Evolutionary conservation across 2,888 invertebrate species (phyloP).

Genomic region (Scaeva pyrastri): DNA sequence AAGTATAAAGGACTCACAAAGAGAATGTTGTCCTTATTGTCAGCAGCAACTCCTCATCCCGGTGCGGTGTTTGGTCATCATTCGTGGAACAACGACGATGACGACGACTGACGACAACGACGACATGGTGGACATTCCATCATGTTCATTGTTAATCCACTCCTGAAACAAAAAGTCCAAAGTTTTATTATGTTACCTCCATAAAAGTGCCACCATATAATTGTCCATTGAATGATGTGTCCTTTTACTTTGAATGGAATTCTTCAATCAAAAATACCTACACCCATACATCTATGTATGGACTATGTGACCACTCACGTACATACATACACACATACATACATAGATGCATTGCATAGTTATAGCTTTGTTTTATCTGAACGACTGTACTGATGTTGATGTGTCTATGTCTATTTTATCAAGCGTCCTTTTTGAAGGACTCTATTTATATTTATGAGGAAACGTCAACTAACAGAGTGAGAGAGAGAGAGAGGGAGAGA

Average conservation of each 20-base stretch:
- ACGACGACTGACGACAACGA: neutral
- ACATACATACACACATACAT: constrained; percentile 3
- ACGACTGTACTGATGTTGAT: no score
- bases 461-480: constrained; percentile 1
- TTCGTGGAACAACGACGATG: neutral
- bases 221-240: constrained; percentile 72
- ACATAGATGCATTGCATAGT: neutral
- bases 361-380: neutral
- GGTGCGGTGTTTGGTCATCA: neutral
- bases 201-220: constrained; percentile 72
- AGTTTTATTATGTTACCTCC: constrained; percentile 72
- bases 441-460: constrained; percentile 69
- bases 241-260: constrained; percentile 49
- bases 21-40: constrained; percentile 34
- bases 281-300: neutral
- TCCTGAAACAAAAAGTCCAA: constrained; percentile 69
- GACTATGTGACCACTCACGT: neutral
- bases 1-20: neutral
- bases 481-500: no score
- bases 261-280: constrained; percentile 26
- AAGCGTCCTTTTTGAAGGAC: constrained; percentile 34
- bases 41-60: constrained; percentile 17
- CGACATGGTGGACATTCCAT: constrained; percentile 6
- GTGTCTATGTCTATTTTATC: neutral
- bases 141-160: constrained; percentile 56